Base-by-base conservation (phyloP, 2,888 invertebrate species). In the Leptopilina syphax region DNA sequence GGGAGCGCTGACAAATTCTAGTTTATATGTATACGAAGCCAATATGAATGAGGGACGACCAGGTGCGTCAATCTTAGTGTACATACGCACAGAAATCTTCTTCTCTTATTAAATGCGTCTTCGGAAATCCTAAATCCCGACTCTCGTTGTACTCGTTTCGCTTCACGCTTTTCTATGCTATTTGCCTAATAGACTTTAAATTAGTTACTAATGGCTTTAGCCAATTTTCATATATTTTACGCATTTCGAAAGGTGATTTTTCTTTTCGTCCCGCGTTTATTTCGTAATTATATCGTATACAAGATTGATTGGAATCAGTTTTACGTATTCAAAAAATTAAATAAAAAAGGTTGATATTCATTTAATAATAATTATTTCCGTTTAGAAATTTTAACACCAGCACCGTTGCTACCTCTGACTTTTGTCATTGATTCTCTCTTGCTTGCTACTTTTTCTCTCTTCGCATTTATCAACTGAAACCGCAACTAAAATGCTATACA, bases 1-100 rank as follows among this genome's bases (percentile, higher is more conserved):
- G 85, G 86, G 84, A 84, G 82, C 87, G 88, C 87, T 89, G 91
- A 91, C 91, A 91, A 91, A 91, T 91, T 90, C 87, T 86, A 84
- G 81, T 89, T 90, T 90, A 50, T 50, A 50, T 50, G 34, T 34
- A 12, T 10, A 90, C 88, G 86, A 83, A 81, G 81, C 57, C 77
- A 78, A 24, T 18, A 18, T 78, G 73, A 44, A 66, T 77, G 41
- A 41, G 70, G 65, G 73, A 60, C 78, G 84, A 82, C 89, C 88
- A 89, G 88, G 86, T 89, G 89, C 83, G 81, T 54, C 70, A 24
- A 63, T 63, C 63, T 63, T 63, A 24, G 44, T 44, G 8, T 27
- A 54, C 34, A 41, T 54, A 54, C 12, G 0, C 1, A 68, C 68
- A 44, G n/a, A 68, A 68, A 18, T 66, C 66, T 66, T 68, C 68